Conservation (phyloP, 2,113 vertebrate species). For the Peromyscus californicus region DNA sequence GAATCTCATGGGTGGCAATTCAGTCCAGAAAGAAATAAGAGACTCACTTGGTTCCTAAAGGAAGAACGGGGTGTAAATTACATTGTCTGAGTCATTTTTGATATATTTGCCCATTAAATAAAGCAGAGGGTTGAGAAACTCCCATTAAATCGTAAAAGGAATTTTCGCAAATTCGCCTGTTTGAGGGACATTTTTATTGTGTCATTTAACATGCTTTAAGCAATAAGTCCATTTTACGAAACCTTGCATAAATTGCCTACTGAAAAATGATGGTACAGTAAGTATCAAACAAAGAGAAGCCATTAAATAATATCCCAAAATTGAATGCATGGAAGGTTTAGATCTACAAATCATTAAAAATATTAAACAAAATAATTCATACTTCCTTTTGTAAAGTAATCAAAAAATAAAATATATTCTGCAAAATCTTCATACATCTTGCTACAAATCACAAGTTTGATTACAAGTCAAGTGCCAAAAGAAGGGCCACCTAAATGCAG, state of each 20-base stretch:
- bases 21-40: conserved; percentile 70
- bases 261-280: background rate
- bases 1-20: conserved; percentile 42
- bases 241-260: conserved; percentile 24
- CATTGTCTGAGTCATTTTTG: conserved; percentile 53
- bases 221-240: conserved; percentile 26
- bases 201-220: conserved; percentile 38
- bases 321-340: background rate
- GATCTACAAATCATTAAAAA: background rate
- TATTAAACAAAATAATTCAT: background rate
- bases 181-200: conserved; percentile 41
- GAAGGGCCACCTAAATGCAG: background rate
- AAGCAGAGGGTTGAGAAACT: conserved; percentile 50
- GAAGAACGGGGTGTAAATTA: conserved; percentile 58
- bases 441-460: background rate
- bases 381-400: conserved; percentile 33
- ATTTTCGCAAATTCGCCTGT: conserved; percentile 19
- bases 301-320: background rate
- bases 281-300: background rate
- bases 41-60: conserved; percentile 16
- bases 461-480: background rate
- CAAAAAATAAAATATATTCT: background rate
- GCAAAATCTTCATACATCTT: background rate
- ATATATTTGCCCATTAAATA: conserved; percentile 49
- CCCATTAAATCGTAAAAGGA: conserved; percentile 56